Evolutionary conservation across 2,797 vertebrate species (phyloP).

Genomic region (Brachyrhaphis roseni): DNA sequence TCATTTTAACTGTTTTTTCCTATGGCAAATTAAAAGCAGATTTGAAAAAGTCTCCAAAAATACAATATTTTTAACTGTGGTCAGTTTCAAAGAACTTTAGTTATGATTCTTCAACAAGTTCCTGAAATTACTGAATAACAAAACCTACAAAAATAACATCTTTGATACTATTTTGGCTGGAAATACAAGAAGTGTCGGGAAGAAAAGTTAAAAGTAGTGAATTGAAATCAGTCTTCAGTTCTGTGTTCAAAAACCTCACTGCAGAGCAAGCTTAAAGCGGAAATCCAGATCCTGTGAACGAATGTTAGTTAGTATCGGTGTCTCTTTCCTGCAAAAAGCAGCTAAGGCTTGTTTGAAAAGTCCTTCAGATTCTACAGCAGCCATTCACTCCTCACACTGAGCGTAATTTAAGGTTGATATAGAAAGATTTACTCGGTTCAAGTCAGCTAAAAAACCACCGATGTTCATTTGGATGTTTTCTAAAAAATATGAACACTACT

Average conservation of each 20-base stretch:
- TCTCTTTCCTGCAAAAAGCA: background rate
- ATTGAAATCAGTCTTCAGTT: background rate
- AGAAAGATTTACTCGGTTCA: background rate
- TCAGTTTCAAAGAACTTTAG: background rate
- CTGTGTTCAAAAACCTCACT: background rate
- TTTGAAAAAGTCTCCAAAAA: background rate
- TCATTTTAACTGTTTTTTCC: background rate
- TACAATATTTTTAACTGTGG: background rate
- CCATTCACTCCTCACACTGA: background rate
- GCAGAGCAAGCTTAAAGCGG: background rate
- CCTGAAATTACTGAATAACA: background rate
- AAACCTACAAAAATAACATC: background rate
- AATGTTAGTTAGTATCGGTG: background rate
- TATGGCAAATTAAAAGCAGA: background rate
- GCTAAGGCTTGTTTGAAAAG: background rate
- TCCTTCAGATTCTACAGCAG: background rate
- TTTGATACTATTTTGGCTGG: background rate
- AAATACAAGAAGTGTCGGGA: background rate
- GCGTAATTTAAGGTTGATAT: background rate
- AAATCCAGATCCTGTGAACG: background rate
- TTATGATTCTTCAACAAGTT: background rate
- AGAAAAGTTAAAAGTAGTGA: background rate
- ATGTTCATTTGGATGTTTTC: background rate
- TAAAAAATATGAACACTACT: background rate
- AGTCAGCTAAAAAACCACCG: background rate